Base-by-base conservation (phyloP, 1,140 invertebrate species). In the Helicoverpa zea region DNA sequence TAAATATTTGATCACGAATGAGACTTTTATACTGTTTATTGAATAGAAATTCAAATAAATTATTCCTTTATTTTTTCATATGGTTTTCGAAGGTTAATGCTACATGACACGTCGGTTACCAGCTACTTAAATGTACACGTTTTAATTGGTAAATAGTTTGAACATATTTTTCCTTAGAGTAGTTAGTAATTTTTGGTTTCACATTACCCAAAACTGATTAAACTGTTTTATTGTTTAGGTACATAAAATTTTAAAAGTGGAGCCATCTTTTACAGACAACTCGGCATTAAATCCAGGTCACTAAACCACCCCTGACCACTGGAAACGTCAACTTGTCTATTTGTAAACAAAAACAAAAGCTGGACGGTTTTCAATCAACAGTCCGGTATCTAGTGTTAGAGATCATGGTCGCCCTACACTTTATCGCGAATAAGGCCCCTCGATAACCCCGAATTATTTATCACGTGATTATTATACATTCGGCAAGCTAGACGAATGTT, bases 401-500 rank as follows among this genome's bases (percentile, higher is more conserved):
- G 78, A 29, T 54, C 66, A 83, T 91, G 86, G 89, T 82, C 87
- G 87, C 84, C 74, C 29, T 76, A 88, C 47, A 63, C 54, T 74
- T 82, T 87, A 90, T 91, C 86, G 87, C 88, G 80, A 90, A 89
- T 87, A 87, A 82, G 89, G 91, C 91, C 91, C 89, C 89, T 75
- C 86, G 92, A 94, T 94, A 94, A 92, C 91, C 90, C 91, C 89
- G 91, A 93, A 92, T 94, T 92, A 92, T 91, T 93, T 94, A 94
- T 92, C 89, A 89, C 86, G 81, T 86, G 89, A 92, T 91, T 92
- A 89, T 84, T 88, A 89, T 86, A 87, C 87, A 88, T 82, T 81
- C 35, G 83, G 84, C 84, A 84, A 80, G 80, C 80, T 64, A 72
- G 79, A 75, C 81, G 73, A n/a, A 68, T 58, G 51, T 58, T 68